Evolutionary conservation across 2,888 invertebrate species (phyloP), one percentile per base, ranked within the genome.

Genomic region (Tortricodes alternella): DNA sequence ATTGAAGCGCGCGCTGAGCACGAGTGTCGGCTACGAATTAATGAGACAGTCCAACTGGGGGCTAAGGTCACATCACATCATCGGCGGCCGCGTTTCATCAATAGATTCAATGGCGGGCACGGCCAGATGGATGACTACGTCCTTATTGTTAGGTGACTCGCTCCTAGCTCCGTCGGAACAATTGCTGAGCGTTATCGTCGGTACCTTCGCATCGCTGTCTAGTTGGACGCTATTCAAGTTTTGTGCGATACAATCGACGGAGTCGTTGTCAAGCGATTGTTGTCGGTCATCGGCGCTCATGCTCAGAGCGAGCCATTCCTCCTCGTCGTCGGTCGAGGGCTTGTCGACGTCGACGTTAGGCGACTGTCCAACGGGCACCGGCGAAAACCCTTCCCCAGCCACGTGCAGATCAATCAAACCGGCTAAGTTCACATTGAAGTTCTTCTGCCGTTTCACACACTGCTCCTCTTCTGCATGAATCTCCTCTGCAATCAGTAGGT

Each of bases 131-230:
- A 87, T 79, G 59, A 74, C 80, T 59, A 83, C 82, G 62, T 82
- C 79, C 24, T 78, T 76, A 77, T 83, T 84, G 76, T 80, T 73
- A 11, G 85, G 73, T 53, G 63, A 64, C 60, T 82, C 78, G 62
- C 70, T 75, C 60, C 78, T 75, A 48, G 66, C 68, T 64, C 74
- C 78, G 68, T 89, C 90, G 63, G 85, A 83, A 81, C 88, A 91
- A 76, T 89, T 85, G 68, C 89, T 90, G 70, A 89, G 89, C 62
- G 91, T 90, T 83, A 91, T 91, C 59, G 79, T 75, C 38, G 91
- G 91, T 56, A 90, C 78, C 63, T 84, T 83, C 38, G 70, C 83
- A 82, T 88, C 80, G 67, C 76, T 76, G 63, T 86, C 80, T 56
- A 89, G 78, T 71, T 80, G 79, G 37, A 88, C 79, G 29, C 80